phyloP scores from a whole-genome alignment of 2,113 vertebrate genomes.

The Ovibos moschatus region DNA sequence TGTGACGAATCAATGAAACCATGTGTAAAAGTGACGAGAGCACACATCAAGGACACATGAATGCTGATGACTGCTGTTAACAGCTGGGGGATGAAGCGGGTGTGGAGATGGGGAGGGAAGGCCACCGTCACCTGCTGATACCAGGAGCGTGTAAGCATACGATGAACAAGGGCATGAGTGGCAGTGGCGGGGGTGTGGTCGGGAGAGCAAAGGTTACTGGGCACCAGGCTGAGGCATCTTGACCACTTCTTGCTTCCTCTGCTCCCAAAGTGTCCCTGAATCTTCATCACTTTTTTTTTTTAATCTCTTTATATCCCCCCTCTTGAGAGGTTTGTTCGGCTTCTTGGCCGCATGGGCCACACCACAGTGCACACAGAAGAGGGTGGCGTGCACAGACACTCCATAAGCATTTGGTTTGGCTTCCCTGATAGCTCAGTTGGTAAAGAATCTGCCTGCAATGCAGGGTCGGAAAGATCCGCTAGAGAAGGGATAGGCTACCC shows the following conservation, averaged over 20 bases:
- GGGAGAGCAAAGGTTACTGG: rapidly evolving
- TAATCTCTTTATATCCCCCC: not conserved
- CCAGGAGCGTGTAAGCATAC: rapidly evolving
- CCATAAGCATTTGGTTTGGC: not conserved
- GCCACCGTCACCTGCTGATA: not conserved
- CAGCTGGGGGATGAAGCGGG: not conserved
- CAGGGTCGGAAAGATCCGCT: not conserved
- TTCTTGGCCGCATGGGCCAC: not conserved
- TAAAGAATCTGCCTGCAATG: not conserved
- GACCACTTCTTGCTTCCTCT: not conserved
- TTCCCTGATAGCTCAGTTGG: not conserved
- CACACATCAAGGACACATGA: not conserved
- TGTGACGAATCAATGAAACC: not conserved
- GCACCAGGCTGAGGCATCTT: not conserved
- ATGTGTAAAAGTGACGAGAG: not conserved
- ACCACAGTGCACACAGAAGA: not conserved
- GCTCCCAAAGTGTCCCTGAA: not conserved
- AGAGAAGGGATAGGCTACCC: not conserved
- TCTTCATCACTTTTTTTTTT: not conserved
- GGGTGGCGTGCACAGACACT: rapidly evolving
- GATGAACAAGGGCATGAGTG: rapidly evolving
- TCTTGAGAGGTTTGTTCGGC: not conserved
- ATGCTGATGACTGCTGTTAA: rapidly evolving
- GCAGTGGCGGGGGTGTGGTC: not conserved
- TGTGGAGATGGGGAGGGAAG: not conserved